Conservation (phyloP, 2,113 vertebrate species). For the Baryphthengus martii region DNA sequence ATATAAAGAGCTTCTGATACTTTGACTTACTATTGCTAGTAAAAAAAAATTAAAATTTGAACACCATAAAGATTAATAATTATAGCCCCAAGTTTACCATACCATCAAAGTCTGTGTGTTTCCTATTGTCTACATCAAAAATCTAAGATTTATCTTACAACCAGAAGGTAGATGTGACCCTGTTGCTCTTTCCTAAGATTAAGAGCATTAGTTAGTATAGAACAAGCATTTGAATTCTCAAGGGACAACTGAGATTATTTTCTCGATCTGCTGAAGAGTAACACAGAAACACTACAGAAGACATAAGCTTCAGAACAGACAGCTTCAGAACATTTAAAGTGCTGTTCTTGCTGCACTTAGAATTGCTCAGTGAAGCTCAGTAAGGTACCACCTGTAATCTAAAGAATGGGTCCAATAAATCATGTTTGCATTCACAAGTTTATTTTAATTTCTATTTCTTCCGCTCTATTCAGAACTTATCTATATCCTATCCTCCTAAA, state of each 20-base stretch:
- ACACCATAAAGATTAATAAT: not conserved
- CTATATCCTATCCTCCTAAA: not conserved
- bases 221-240: not conserved
- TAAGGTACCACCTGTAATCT: not conserved
- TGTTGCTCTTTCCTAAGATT: not conserved
- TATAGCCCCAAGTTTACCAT: not conserved
- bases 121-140: not conserved
- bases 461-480: not conserved
- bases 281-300: not conserved
- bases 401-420: fast-evolving
- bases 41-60: not conserved
- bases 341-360: not conserved
- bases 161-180: not conserved
- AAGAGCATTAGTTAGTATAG: not conserved
- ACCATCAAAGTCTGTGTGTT: not conserved
- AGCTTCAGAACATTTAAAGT: not conserved
- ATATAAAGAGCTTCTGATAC: not conserved
- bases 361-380: not conserved
- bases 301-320: not conserved
- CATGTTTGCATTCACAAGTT: not conserved
- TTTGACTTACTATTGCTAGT: not conserved
- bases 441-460: not conserved
- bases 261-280: not conserved
- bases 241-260: not conserved
- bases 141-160: not conserved